A percentile compares a stretch with the other conserved stretches of the same genome.
Evolutionary conservation across 2,797 vertebrate species (phyloP).

Genomic region (Loris lydekkerianus): DNA sequence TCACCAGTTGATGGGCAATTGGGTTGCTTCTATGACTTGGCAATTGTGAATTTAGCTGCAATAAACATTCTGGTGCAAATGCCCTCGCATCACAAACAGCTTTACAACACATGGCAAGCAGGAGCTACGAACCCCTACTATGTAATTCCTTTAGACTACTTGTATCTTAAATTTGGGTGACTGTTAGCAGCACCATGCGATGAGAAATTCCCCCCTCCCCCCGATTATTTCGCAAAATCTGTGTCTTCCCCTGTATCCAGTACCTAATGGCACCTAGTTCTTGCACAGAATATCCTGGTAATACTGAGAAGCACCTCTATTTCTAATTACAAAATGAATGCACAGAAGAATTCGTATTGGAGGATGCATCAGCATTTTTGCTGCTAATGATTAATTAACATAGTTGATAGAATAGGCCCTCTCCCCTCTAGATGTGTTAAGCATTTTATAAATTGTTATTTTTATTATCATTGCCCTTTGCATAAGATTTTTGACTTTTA

Average conservation of each 20-base stretch:
- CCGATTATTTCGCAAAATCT: slow-evolving; percentile 47
- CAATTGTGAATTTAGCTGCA: too few relatives aligned
- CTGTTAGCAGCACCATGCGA: background rate
- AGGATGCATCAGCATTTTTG: slow-evolving; percentile 7
- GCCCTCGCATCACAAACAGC: background rate
- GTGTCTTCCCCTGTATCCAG: slow-evolving; percentile 12
- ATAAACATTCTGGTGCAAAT: too few relatives aligned
- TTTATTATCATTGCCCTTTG: background rate
- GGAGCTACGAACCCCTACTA: background rate
- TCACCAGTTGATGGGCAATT: too few relatives aligned
- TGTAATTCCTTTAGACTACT: background rate
- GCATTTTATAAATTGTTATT: slow-evolving; percentile 53
- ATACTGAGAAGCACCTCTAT: background rate
- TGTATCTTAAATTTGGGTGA: slow-evolving; percentile 31
- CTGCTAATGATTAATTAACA: slow-evolving; percentile 61
- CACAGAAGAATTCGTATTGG: slow-evolving; percentile 1
- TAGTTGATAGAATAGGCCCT: slow-evolving; percentile 1
- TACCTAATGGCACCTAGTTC: slow-evolving; percentile 44
- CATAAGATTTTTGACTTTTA: slow-evolving; percentile 5
- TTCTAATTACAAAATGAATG: slow-evolving; percentile 52
- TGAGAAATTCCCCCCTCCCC: background rate
- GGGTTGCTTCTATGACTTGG: too few relatives aligned
- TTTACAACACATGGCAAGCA: background rate
- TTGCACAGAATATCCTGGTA: slow-evolving; percentile 42
- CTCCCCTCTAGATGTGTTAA: slow-evolving; percentile 8